These are phyloP conservation scores for Cyphomyrus discorhynchus DNA, from an alignment of 2,113 vertebrate species.

Conservation along the genomic window DNA sequence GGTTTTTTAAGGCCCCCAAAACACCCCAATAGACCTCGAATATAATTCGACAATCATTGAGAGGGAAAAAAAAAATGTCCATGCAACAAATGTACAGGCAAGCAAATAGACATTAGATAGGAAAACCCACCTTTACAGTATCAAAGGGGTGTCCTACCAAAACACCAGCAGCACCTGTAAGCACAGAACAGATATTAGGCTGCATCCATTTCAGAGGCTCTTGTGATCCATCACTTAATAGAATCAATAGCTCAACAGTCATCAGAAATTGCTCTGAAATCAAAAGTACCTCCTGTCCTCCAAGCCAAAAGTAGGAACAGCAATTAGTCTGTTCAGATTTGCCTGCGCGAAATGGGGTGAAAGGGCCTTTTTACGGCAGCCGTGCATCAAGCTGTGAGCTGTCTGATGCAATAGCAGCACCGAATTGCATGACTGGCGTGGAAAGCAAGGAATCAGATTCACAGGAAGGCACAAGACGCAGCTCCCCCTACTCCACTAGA, in stretches of 20 bases:
- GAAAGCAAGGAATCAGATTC: background rate
- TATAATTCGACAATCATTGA: constrained; percentile 11
- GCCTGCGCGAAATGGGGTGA: background rate
- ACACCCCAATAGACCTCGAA: background rate
- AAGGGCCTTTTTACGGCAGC: background rate
- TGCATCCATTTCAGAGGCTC: background rate
- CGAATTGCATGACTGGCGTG: background rate
- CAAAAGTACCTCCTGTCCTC: background rate
- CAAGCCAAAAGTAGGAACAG: background rate
- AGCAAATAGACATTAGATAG: background rate
- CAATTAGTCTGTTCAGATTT: background rate
- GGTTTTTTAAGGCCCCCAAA: background rate
- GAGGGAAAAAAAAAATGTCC: background rate
- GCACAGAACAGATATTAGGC: constrained; percentile 14
- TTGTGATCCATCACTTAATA: background rate
- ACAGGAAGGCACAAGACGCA: background rate
- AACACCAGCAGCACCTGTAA: constrained; percentile 86
- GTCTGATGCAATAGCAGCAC: constrained; percentile 1
- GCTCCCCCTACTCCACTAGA: background rate
- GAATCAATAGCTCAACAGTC: background rate
- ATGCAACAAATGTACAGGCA: constrained; percentile 12
- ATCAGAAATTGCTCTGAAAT: background rate
- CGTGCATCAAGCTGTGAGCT: background rate
- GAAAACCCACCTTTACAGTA: constrained; percentile 84
- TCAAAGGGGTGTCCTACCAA: constrained; percentile 96